Base-by-base conservation (phyloP, 2,888 invertebrate genomes). In the Lumbricus terrestris region DNA sequence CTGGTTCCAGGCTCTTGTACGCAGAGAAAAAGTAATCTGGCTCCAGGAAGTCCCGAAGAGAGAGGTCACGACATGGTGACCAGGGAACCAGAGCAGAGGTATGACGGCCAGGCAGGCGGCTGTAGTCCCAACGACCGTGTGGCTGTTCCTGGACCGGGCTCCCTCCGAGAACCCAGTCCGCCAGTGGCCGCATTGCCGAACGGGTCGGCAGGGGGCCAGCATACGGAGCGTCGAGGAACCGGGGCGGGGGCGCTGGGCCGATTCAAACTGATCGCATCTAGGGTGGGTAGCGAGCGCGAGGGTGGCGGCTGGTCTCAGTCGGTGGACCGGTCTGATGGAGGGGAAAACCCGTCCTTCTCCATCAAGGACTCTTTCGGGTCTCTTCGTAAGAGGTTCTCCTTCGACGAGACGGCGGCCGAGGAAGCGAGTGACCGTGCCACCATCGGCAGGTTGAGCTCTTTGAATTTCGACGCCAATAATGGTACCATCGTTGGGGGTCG, bases 361-460 rank as follows among this genome's bases (percentile, higher is more conserved):
- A 34, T 85, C 85, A 85, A 34, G 85, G 37, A 37, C 37, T 85
- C 85, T 4, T 37, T 85, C 34, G 85, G 85, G 6, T 20, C 34
- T 23, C 85, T 85, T 85, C 85, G 85, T 33, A 85, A 85, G 85
- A 34, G 85, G 35, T 85, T 85, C 35, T 85, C 85, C 16, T 85
- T 85, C 85, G 85, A 85, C 85, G 85, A 85, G 35, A 37, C 85
- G 6, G 85, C 35, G 35, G 85, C 85, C 34, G 85, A 85, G 85
- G 85, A 85, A 37, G 37, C 34, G n/a, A 69, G 16, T 29, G 69
- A 69, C 8, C 29, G n/a, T 29, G n/a, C 6, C 4, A n/a, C n/a
- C 69, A 8, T 69, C 29, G 69, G 69, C 0, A 69, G 69, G 69
- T 8, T n/a, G 69, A 69, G n/a, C 69, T 69, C 69, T n/a, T n/a